Evolutionary conservation across 2,113 vertebrate species (phyloP), one percentile per base, ranked within the genome.

Genomic region (Apteryx mantelli): DNA sequence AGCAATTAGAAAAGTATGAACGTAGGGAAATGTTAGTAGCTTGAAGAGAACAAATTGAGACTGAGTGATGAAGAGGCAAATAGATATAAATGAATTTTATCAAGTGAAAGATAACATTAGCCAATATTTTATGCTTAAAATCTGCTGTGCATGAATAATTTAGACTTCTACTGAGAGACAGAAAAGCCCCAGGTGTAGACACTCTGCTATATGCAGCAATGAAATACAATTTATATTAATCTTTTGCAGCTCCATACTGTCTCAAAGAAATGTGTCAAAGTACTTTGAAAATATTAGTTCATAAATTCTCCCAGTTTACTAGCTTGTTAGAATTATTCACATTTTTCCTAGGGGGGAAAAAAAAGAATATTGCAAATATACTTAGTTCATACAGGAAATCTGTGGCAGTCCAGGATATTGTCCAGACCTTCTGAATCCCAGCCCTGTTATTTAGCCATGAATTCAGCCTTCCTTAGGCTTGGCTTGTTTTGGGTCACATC

Each of bases 221-320:
- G 20, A 83, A 93, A 53, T 65, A 26, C 14, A 66, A 69, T 69
- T 86, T 63, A 80, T 56, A 69, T 73, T 42, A 36, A 80, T 28
- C 81, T 79, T 95, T 42, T 82, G 48, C 50, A 69, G 32, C 14
- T 82, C 79, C 76, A 61, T 52, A 69, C 5, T 48, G 16, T 65
- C 38, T 86, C 58, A 65, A 64, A 42, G 0, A 56, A 74, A 11
- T 13, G 1, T 81, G 34, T 91, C 55, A 63, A 28, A 52, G 28
- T 38, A 34, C 60, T 95, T 88, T 76, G 77, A 91, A 88, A 86
- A 58, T 77, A 78, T 19, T 40, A 63, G 50, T 24, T 83, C 73
- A 80, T 93, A 94, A 89, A 91, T 91, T 88, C 34, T 92, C 16
- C n/a, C 8, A 11, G 11, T 74, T 88, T 95, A 88, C 80, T 81